Evolutionary conservation across 1,140 invertebrate genomes (phyloP).

Genomic region (Drosophila lacteicornis): DNA sequence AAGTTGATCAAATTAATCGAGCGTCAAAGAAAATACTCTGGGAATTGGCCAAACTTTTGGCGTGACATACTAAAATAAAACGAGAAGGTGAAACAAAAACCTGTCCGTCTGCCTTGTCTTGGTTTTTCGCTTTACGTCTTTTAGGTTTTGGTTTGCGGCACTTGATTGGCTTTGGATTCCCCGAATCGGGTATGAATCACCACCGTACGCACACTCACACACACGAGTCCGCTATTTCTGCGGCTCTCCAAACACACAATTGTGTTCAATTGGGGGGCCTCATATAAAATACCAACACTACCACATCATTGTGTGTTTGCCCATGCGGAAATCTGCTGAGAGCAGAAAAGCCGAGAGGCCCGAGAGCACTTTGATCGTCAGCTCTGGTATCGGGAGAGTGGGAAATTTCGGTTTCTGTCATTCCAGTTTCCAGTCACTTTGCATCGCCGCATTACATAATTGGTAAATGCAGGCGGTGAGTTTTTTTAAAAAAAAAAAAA

Average conservation of each 20-base stretch:
- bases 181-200: constrained; percentile 70
- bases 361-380: background rate
- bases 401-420: constrained; percentile 7
- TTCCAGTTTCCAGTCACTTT: constrained; percentile 66
- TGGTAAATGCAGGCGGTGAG: constrained; percentile 40
- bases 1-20: background rate
- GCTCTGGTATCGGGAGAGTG: constrained; percentile 10
- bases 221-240: constrained; percentile 27
- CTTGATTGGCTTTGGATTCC: constrained; percentile 75
- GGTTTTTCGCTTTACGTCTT: constrained; percentile 25
- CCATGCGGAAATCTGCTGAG: constrained; percentile 61
- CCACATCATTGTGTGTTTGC: constrained; percentile 6
- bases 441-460: constrained; percentile 61
- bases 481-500: background rate
- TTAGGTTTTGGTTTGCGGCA: constrained; percentile 40
- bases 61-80: constrained; percentile 27
- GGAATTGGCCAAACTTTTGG: constrained; percentile 25
- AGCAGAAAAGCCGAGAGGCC: constrained; percentile 19
- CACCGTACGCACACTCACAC: constrained; percentile 5
- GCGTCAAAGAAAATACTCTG: constrained; percentile 1
- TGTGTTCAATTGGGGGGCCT: constrained; percentile 18
- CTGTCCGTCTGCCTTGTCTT: constrained; percentile 55
- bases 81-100: constrained; percentile 45
- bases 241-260: constrained; percentile 27
- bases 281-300: background rate